Conservation (phyloP, 2,113 vertebrate genomes). For the Microcebus murinus region DNA sequence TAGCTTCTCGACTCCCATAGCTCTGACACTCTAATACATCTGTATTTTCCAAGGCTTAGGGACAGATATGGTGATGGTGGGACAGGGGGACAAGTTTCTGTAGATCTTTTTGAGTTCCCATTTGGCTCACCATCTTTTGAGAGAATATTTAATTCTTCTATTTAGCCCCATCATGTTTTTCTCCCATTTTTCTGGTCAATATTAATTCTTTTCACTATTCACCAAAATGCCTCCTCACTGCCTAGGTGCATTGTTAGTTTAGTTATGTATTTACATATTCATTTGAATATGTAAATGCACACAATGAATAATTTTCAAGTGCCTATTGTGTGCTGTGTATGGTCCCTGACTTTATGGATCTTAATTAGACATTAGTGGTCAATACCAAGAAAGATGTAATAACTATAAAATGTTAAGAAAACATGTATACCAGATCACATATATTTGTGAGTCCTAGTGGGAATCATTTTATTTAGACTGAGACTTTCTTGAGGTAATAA, state of each 20-base stretch:
- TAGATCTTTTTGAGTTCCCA: neutral
- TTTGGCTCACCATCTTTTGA: neutral
- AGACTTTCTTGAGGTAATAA: neutral
- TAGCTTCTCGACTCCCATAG: no score
- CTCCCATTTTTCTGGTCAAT: neutral
- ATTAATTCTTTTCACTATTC: neutral
- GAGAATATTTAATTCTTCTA: neutral
- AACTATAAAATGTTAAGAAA: neutral
- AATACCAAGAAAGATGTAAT: neutral
- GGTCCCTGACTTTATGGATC: neutral
- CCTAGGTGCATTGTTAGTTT: neutral
- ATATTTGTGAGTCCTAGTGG: neutral
- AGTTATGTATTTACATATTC: neutral
- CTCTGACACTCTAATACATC: neutral
- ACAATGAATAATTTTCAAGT: neutral
- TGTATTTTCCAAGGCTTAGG: neutral
- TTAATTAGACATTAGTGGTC: neutral
- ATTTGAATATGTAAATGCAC: no score
- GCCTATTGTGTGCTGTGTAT: neutral
- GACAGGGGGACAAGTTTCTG: fast-evolving
- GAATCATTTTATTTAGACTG: neutral
- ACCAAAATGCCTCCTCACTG: neutral
- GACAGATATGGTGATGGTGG: neutral
- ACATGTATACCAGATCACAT: neutral
- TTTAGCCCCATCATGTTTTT: neutral